Evolutionary conservation across 2,113 vertebrate species (phyloP), one percentile per base, ranked within the genome.

Genomic region (Artemisiospiza belli): DNA sequence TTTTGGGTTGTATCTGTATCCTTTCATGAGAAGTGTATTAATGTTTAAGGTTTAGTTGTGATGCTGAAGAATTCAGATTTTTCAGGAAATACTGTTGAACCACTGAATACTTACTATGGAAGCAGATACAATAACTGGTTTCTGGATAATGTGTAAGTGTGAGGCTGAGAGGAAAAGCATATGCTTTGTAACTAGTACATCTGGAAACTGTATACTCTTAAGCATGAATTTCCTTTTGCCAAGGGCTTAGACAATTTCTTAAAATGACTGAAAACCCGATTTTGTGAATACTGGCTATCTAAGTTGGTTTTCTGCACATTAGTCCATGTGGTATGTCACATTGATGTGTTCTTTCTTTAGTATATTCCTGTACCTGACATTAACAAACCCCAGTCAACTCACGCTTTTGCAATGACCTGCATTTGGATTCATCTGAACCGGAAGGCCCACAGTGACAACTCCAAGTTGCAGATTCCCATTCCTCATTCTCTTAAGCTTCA

Each of bases 341-440:
- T 66, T 83, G 5, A 0, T 92, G 4, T 92, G 25, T 90, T 97
- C 17, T 92, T 95, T 97, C 90, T 74, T 70, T 41, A 99, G 99
- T 99, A 98, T 90, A 99, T 99, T 94, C 99, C 99, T 33, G 99
- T 99, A 78, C 99, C 99, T 43, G 99, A 99, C 97, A 99, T 99
- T 92, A 99, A 99, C 98, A 99, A 99, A 88, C 99, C 99, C 7
- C 99, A 99, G 97, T 99, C 99, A 31, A 99, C 99, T 31, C 99
- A 99, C 61, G 98, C 99, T 57, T 99, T 99, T 94, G 99, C 99
- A 41, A 99, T 99, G 99, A 99, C 99, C 84, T 99, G 99, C 97
- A 99, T 99, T 96, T 99, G 99, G 99, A 99, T 99, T 96, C 99
- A 99, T 94, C 98, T 99, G 86, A 99, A 99, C 95, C 98, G 99